phyloP scores from a whole-genome alignment of 2,797 vertebrate species.

The Merluccius polli region DNA sequence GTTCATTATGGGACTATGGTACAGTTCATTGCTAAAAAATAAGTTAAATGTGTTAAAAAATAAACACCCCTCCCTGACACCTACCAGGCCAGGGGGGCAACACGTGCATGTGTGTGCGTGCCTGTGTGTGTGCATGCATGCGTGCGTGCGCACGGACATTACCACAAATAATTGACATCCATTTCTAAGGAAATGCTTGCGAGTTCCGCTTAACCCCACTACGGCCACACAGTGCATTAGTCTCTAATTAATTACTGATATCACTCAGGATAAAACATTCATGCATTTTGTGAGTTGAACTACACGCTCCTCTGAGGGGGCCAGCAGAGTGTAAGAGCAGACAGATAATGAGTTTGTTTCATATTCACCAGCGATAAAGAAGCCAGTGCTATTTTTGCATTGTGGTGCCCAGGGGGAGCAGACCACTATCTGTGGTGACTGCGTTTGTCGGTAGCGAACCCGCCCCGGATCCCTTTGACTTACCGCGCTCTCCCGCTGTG shows the following conservation, averaged over 20 bases:
- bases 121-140: conserved; percentile 26
- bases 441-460: conserved; percentile 46
- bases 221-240: neutral
- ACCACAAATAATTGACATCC: neutral
- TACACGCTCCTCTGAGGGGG: neutral
- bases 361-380: neutral
- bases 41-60: too few relatives aligned
- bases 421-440: conserved; percentile 11
- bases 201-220: neutral
- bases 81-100: too few relatives aligned
- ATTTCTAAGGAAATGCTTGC: neutral
- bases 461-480: conserved; percentile 35
- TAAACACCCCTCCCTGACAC: too few relatives aligned
- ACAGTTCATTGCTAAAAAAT: too few relatives aligned
- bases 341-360: neutral
- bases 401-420: neutral
- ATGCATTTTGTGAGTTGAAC: neutral
- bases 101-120: conserved; percentile 18
- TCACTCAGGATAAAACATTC: neutral
- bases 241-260: neutral
- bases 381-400: neutral
- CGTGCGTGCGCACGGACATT: neutral
- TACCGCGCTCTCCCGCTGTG: conserved; percentile 38
- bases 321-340: neutral
- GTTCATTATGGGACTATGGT: too few relatives aligned